Percentiles rank a stretch among this genome's conserved stretches.
Evolutionary conservation across 1,140 invertebrate species (phyloP).

Genomic region (Macrotrachela quadricornifera): DNA sequence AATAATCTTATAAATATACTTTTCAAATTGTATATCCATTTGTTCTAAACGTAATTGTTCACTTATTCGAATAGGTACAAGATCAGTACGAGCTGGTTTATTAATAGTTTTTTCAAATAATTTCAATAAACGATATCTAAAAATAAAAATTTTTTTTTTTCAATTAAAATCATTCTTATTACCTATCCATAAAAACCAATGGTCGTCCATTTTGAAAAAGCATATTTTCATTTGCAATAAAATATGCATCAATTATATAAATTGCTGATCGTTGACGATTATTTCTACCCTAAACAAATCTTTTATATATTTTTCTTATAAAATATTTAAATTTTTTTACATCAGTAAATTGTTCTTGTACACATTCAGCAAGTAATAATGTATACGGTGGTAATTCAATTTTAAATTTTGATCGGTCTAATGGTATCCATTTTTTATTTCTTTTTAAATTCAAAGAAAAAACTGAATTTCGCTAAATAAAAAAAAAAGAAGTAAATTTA

Average conservation of each 20-base stretch:
- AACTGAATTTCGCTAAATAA: background rate
- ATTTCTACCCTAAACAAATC: background rate
- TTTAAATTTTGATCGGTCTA: background rate
- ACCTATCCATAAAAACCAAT: background rate
- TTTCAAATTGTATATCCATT: background rate
- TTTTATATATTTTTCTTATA: background rate
- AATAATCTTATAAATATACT: background rate
- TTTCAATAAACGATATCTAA: background rate
- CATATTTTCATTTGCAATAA: slow-evolving; percentile 5
- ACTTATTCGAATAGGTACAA: slow-evolving; percentile 1
- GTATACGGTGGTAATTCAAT: slow-evolving; percentile 6
- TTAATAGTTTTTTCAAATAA: slow-evolving; percentile 3
- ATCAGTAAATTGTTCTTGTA: background rate
- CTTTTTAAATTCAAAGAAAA: background rate
- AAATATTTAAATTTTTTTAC: background rate
- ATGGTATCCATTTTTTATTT: background rate
- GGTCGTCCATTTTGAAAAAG: background rate
- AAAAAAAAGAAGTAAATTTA: background rate
- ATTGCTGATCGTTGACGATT: background rate
- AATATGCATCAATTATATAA: slow-evolving; percentile 5
- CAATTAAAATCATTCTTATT: background rate
- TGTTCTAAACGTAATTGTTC: slow-evolving; percentile 2
- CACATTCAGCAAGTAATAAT: slow-evolving; percentile 1
- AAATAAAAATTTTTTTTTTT: background rate
- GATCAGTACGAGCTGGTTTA: background rate